Percentiles rank a stretch among this genome's conserved stretches.
Conservation (phyloP, 2,888 invertebrate species). For the Nebria brevicollis region DNA sequence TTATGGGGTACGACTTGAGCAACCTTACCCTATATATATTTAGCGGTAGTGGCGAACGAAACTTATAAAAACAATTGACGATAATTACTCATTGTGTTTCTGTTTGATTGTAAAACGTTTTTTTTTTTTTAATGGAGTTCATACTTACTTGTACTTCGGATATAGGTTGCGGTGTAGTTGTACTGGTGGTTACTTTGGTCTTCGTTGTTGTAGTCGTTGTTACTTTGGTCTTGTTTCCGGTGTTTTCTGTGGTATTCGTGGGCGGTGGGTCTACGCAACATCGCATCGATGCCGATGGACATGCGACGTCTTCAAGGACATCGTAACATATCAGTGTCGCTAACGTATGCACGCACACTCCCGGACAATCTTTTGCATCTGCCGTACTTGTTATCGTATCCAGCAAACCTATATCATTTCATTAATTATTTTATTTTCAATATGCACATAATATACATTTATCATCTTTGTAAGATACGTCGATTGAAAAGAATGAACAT, state of each 20-base stretch:
- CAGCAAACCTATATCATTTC: slow-evolving; percentile 72
- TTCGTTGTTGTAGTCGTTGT: slow-evolving; percentile 56
- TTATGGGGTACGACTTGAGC: too few species aligned
- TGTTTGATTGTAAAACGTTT: slow-evolving; percentile 20
- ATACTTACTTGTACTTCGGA: slow-evolving; percentile 18
- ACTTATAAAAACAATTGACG: background rate
- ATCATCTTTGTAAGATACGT: too few species aligned
- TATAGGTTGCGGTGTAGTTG: slow-evolving; percentile 45
- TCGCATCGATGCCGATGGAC: slow-evolving; percentile 83
- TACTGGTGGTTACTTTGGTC: slow-evolving; percentile 53
- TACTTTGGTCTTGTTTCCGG: slow-evolving; percentile 55
- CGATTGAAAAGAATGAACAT: background rate
- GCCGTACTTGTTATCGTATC: slow-evolving; percentile 88
- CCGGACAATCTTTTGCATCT: slow-evolving; percentile 87
- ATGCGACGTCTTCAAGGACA: slow-evolving; percentile 83
- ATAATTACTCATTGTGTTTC: slow-evolving; percentile 13
- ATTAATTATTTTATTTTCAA: background rate
- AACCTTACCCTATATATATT: too few species aligned
- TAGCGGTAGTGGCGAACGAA: too few species aligned
- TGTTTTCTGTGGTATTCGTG: slow-evolving; percentile 64
- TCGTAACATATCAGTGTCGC: slow-evolving; percentile 88
- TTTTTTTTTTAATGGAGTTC: background rate
- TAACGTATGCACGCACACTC: slow-evolving; percentile 86
- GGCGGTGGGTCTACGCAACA: slow-evolving; percentile 83
- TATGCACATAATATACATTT: background rate